Percentiles rank a stretch among this genome's conserved stretches.
Conservation (phyloP, 2,888 invertebrate species). For the Palloptera scutellata region DNA sequence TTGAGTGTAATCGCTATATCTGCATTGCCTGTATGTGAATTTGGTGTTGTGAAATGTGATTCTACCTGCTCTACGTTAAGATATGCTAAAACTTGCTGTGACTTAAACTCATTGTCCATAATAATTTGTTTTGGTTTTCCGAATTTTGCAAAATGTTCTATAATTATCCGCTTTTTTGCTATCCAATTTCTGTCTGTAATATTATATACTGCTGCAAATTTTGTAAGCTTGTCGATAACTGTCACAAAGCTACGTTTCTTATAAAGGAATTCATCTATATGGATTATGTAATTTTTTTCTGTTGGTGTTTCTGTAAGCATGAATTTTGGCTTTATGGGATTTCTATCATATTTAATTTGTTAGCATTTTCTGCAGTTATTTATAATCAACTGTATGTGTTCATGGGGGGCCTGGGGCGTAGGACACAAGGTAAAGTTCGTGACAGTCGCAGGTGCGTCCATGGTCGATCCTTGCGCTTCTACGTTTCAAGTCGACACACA, state of each 20-base stretch:
- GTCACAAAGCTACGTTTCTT: conserved; percentile 24
- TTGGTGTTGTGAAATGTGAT: conserved; percentile 28
- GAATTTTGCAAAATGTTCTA: conserved; percentile 32
- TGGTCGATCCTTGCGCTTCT: too few relatives aligned
- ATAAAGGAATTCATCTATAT: conserved; percentile 12
- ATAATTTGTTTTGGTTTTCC: conserved; percentile 31
- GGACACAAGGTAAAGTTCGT: too few relatives aligned
- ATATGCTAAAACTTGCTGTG: conserved; percentile 22
- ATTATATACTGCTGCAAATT: conserved; percentile 21
- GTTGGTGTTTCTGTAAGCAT: conserved; percentile 29
- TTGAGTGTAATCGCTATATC: conserved; percentile 30
- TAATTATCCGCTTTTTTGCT: conserved; percentile 14
- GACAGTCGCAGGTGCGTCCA: too few relatives aligned
- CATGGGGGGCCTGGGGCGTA: too few relatives aligned
- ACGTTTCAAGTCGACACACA: too few relatives aligned
- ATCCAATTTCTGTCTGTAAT: conserved; percentile 22
- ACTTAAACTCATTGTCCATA: conserved; percentile 31
- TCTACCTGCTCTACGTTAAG: conserved; percentile 19
- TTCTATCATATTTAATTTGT: conserved; percentile 32
- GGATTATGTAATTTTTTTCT: conserved; percentile 22
- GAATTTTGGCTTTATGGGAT: conserved; percentile 33
- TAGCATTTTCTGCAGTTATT: conserved; percentile 27
- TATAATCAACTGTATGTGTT: conserved; percentile 18
- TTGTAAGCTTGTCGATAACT: conserved; percentile 29
- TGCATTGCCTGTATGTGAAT: conserved; percentile 25